phyloP scores from a whole-genome alignment of 2,113 vertebrate genomes.

The Microcebus lehilahytsara region DNA sequence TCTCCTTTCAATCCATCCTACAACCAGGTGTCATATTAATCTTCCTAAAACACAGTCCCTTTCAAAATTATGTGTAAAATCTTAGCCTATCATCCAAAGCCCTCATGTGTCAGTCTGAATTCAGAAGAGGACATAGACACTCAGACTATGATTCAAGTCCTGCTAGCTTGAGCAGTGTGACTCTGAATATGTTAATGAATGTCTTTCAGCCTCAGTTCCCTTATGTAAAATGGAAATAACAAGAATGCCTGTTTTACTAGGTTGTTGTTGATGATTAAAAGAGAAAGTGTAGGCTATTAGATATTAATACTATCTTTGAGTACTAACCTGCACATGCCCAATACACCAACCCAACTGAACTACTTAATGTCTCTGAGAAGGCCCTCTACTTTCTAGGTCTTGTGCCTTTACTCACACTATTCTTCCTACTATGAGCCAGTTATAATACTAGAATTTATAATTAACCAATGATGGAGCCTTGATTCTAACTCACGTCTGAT shows the following conservation, averaged over 20 bases:
- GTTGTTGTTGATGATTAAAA: not conserved
- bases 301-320: not conserved
- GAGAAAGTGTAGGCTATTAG: not conserved
- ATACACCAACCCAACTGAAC: not conserved
- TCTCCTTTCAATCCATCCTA: not conserved
- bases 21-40: not conserved
- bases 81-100: not conserved
- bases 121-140: not conserved
- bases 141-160: not conserved
- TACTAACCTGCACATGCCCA: not conserved
- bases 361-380: not conserved
- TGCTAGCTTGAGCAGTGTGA: not conserved
- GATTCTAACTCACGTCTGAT: constrained; percentile 12
- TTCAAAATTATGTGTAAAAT: constrained; percentile 37
- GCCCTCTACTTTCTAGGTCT: not conserved
- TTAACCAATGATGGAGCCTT: not conserved
- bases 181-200: not conserved
- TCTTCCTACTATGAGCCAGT: not conserved
- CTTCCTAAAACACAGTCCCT: not conserved
- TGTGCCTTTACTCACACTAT: not conserved
- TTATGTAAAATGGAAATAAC: not conserved
- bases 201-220: not conserved
- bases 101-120: not conserved
- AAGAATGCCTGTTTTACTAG: not conserved
- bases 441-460: not conserved